Conservation (phyloP, 2,113 vertebrate species). For the Pardalotus punctatus region DNA sequence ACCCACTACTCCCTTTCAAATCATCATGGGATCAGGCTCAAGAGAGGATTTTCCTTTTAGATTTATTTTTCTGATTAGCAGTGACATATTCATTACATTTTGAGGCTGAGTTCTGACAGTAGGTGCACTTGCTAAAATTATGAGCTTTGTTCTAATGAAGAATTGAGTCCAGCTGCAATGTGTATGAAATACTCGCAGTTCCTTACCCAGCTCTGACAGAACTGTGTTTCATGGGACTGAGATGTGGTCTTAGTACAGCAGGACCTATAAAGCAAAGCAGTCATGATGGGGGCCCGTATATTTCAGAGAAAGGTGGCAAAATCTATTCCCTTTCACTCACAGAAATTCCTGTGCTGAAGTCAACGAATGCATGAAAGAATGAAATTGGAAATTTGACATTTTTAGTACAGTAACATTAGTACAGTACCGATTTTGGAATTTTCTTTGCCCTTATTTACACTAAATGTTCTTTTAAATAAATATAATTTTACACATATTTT, state of each 20-base stretch:
- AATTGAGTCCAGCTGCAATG: background rate
- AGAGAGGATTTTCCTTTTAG: background rate
- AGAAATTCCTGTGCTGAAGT: background rate
- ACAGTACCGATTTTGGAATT: background rate
- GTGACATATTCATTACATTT: background rate
- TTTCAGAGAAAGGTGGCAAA: constrained; percentile 7
- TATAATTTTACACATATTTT: background rate
- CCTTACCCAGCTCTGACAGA: constrained; percentile 1
- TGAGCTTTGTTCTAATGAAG: background rate
- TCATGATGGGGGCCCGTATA: background rate
- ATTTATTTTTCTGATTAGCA: background rate
- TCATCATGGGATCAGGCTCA: background rate
- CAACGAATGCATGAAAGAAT: background rate
- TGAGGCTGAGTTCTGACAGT: background rate
- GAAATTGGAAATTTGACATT: background rate
- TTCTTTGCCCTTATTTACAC: background rate
- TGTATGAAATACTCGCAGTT: background rate
- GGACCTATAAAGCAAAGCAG: background rate
- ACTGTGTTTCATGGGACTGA: background rate
- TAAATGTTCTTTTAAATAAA: background rate
- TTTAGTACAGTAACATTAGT: background rate
- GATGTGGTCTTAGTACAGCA: background rate
- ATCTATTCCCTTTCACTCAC: background rate
- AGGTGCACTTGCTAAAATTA: background rate
- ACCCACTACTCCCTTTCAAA: background rate